Conservation (phyloP, 1,140 invertebrate genomes). For the Trichonephila inaurata region DNA sequence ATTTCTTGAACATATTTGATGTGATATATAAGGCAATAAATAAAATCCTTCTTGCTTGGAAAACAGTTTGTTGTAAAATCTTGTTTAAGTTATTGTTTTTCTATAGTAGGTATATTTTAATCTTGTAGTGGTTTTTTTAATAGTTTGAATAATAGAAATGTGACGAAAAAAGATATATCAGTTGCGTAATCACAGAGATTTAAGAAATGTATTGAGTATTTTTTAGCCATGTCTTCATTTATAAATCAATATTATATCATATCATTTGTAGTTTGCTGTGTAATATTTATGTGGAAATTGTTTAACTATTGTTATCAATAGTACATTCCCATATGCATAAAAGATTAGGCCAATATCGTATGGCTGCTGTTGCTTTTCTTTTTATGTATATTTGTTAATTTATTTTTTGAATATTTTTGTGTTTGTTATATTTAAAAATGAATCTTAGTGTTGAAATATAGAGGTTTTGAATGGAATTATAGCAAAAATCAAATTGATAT, state of each 20-base stretch:
- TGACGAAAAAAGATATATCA: too few species aligned
- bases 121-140: too few species aligned
- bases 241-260: background rate
- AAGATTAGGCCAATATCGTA: background rate
- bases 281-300: background rate
- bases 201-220: too few species aligned
- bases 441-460: background rate
- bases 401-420: conserved; percentile 11
- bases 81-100: too few species aligned
- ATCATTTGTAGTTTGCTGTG: background rate
- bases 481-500: background rate
- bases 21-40: too few species aligned
- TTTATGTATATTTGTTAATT: conserved; percentile 22
- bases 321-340: background rate
- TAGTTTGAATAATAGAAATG: too few species aligned
- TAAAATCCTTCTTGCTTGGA: too few species aligned
- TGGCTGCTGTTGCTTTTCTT: conserved; percentile 12
- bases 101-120: too few species aligned
- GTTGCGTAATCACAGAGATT: too few species aligned
- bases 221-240: background rate
- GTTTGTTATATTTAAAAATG: conserved; percentile 11
- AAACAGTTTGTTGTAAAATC: too few species aligned
- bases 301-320: conserved; percentile 16
- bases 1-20: too few species aligned
- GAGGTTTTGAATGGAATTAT: background rate